A percentile compares a stretch with the other conserved stretches of the same genome.
Conservation (phyloP, 2,113 vertebrate genomes). For the Herpetotheres cachinnans region DNA sequence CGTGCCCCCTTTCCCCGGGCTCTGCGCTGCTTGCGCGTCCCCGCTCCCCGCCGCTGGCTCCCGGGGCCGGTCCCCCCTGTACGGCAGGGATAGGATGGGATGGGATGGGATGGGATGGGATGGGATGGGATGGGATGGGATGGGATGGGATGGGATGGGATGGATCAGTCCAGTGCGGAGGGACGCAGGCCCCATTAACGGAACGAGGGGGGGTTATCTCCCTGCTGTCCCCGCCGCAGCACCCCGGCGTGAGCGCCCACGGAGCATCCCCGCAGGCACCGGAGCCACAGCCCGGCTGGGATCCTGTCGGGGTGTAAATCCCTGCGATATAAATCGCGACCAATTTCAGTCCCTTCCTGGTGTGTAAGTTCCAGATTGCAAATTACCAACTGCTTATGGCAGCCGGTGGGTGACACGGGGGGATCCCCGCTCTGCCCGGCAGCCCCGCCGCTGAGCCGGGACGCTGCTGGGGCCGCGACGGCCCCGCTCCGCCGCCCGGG, state of each 20-base stretch:
- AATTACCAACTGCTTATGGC: too few relatives aligned
- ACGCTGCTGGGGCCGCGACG: neutral
- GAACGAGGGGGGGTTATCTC: rapidly evolving
- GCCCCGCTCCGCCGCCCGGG: neutral
- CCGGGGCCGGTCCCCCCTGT: too few relatives aligned
- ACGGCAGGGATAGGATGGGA: neutral
- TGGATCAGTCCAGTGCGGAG: neutral
- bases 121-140: too few relatives aligned
- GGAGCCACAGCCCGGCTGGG: neutral
- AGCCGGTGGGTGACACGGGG: too few relatives aligned
- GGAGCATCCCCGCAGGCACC: neutral
- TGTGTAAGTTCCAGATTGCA: neutral
- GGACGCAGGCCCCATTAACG: neutral
- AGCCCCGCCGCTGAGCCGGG: neutral
- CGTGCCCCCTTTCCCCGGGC: neutral
- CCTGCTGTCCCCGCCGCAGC: neutral
- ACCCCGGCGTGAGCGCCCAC: neutral
- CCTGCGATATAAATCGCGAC: neutral
- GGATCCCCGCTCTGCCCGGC: neutral
- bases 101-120: neutral
- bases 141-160: too few relatives aligned
- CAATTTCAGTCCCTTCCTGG: neutral
- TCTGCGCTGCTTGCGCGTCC: neutral
- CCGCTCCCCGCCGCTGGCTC: neutral
- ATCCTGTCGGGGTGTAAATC: neutral